A percentile compares a stretch with the other conserved stretches of the same genome.
Evolutionary conservation across 1,140 invertebrate species (phyloP).

Genomic region (Leptonema lineaticorne): DNA sequence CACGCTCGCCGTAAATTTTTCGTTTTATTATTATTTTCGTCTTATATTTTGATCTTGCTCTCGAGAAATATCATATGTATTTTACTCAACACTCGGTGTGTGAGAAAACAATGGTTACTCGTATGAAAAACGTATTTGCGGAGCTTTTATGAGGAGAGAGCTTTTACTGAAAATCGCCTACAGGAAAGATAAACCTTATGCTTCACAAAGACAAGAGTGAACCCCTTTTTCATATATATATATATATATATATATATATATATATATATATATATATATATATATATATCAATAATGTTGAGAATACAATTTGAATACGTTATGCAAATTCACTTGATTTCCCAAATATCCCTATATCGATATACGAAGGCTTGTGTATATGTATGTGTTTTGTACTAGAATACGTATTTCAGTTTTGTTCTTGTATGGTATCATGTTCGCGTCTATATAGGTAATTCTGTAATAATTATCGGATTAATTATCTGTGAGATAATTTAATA

Average conservation of each 20-base stretch:
- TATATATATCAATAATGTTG: too few species aligned
- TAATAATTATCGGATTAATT: not conserved
- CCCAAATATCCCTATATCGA: too few species aligned
- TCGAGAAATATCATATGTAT: too few species aligned
- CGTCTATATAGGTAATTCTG: not conserved
- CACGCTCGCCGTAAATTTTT: too few species aligned
- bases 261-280: not conserved
- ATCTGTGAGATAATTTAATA: not conserved
- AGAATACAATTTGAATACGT: too few species aligned
- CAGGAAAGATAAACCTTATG: slow-evolving; percentile 38
- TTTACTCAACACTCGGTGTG: too few species aligned
- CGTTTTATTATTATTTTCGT: too few species aligned
- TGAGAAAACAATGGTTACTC: slow-evolving; percentile 29
- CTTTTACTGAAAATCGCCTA: slow-evolving; percentile 34
- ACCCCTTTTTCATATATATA: slow-evolving; percentile 28
- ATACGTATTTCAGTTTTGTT: too few species aligned
- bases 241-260: not conserved
- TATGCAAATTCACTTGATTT: too few species aligned
- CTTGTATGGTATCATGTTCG: not conserved
- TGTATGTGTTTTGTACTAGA: too few species aligned
- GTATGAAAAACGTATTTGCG: slow-evolving; percentile 32
- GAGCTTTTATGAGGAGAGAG: slow-evolving; percentile 32
- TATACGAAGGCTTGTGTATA: too few species aligned
- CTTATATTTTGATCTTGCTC: too few species aligned
- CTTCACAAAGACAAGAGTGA: slow-evolving; percentile 33